phyloP scores from a whole-genome alignment of 1,140 invertebrate species.

The Augochlora pura region DNA sequence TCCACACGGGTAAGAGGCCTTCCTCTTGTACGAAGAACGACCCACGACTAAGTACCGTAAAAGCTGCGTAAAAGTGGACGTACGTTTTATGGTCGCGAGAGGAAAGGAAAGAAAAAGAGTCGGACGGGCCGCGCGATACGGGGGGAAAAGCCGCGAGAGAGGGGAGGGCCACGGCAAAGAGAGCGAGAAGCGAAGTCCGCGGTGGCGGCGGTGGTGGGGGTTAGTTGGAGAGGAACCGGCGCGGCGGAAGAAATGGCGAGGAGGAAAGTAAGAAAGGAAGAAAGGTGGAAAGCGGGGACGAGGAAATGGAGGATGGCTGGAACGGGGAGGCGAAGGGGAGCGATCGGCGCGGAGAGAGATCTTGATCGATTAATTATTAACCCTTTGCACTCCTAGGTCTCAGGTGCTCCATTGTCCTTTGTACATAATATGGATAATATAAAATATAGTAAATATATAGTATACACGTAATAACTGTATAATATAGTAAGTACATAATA shows the following conservation, averaged over 20 bases:
- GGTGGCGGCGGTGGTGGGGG: neutral
- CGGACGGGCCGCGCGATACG: neutral
- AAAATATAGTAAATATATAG: no score
- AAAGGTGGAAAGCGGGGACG: neutral
- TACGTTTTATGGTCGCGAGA: conserved; percentile 40
- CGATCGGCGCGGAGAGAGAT: conserved; percentile 12
- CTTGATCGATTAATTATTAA: no score
- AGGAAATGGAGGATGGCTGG: no score
- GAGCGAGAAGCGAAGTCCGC: neutral
- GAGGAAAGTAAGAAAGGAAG: neutral
- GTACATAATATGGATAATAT: no score
- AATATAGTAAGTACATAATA: no score
- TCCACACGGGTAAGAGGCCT: conserved; percentile 39
- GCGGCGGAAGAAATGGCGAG: conserved; percentile 8
- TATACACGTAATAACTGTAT: no score
- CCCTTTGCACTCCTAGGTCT: no score
- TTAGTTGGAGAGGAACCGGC: conserved; percentile 21
- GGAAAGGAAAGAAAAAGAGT: conserved; percentile 11
- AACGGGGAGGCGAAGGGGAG: neutral
- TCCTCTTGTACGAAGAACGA: conserved; percentile 49
- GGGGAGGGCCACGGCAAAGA: neutral
- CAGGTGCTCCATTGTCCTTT: no score
- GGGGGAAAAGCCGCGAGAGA: neutral
- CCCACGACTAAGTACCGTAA: conserved; percentile 62
- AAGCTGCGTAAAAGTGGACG: conserved; percentile 59